A percentile compares a stretch with the other conserved stretches of the same genome.
Conservation (phyloP, 2,113 vertebrate genomes). For the Ranitomeya variabilis region DNA sequence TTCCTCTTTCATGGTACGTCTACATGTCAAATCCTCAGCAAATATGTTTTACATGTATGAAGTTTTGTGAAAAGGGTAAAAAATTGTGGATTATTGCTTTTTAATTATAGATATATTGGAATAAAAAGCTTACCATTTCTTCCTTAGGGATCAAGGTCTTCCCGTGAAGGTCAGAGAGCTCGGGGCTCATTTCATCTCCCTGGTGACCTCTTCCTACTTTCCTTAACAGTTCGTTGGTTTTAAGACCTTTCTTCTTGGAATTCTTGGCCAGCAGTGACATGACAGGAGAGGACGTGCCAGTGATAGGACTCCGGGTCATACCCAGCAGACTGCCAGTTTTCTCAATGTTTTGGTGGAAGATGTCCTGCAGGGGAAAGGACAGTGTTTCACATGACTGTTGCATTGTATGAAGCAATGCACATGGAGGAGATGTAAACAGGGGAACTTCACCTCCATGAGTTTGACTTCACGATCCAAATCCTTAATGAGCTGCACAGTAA, state of each 20-base stretch:
- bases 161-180: conserved; percentile 85
- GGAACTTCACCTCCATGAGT: conserved; percentile 81
- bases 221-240: conserved; percentile 79
- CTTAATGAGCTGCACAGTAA: conserved; percentile 85
- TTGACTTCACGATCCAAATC: conserved; percentile 91
- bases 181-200: conserved; percentile 72
- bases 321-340: conserved; percentile 80
- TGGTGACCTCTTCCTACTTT: conserved; percentile 79
- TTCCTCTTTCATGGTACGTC: too few species aligned
- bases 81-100: too few species aligned
- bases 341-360: conserved; percentile 88
- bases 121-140: conserved; percentile 74
- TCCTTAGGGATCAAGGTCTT: conserved; percentile 70
- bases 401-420: not conserved
- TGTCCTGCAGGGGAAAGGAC: conserved; percentile 73
- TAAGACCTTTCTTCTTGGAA: conserved; percentile 81
- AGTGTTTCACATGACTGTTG: not conserved
- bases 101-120: too few species aligned
- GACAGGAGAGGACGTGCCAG: conserved; percentile 72
- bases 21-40: too few species aligned
- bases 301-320: conserved; percentile 68
- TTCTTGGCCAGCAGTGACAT: conserved; percentile 72
- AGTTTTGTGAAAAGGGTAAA: too few species aligned
- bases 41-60: too few species aligned
- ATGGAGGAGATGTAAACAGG: not conserved